Base-by-base conservation (phyloP, 2,797 vertebrate species). In the Esox lucius region DNA sequence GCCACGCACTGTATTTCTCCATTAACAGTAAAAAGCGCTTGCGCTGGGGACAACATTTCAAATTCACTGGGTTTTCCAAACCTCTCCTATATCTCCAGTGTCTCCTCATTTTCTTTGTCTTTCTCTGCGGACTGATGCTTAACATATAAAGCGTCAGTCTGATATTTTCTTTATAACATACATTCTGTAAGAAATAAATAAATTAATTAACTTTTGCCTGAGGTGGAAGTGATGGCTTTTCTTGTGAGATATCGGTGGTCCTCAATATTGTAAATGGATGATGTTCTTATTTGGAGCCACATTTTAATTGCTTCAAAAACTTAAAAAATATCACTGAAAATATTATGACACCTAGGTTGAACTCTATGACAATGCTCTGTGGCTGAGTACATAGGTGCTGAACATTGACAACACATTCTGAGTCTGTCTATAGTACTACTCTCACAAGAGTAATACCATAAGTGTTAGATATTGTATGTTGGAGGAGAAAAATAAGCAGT, bases 1-100 rank as follows among this genome's bases (percentile, higher is more conserved):
- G 96, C 96, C 96, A 96, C 93, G 94, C 95, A 96, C 96, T 97
- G 96, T 97, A 97, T 97, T 98, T 97, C 96, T 97, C 96, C 96
- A 98, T 98, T 97, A 98, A 97, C 96, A 97, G 96, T 96, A 96
- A 97, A 94, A 97, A 96, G 95, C 94, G 94, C 95, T 96, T 92
- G 93, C 95, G 94, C 95, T 94, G 95, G 95, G 95, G 95, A 97
- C 96, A 95, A 95, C 96, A 96, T 96, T 97, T 97, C 96, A 95
- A 95, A 94, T 94, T 93, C 83, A 46, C 35, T 85, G 83, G 85
- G 69, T 77, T 49, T n/a, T 75, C 78, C 79, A 77, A 35, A 28
- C 70, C 19, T 74, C 28, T 68, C 13, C 1, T 17, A 22, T 65
- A 8, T 79, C 80, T 85, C 75, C 83, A 73, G 81, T 77, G 82